Evolutionary conservation across 2,113 vertebrate species (phyloP).

Genomic region (Riparia riparia): DNA sequence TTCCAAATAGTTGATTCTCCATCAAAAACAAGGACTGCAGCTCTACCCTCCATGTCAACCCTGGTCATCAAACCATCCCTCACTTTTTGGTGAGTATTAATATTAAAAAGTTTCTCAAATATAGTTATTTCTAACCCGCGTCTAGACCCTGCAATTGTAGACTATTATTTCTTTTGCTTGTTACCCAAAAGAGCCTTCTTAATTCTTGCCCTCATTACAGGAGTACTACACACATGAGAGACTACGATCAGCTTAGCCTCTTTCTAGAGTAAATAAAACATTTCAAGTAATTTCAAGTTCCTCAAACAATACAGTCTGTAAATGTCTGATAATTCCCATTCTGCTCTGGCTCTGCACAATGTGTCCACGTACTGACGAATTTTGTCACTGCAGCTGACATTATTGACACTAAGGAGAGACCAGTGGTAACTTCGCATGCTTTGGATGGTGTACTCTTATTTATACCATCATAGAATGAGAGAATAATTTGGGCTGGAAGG

Average conservation of each 20-base stretch:
- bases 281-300: neutral
- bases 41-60: neutral
- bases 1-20: neutral
- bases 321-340: neutral
- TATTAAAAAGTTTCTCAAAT: neutral
- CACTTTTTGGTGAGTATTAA: neutral
- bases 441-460: neutral
- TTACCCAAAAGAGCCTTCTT: neutral
- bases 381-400: neutral
- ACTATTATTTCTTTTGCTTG: neutral
- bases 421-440: neutral
- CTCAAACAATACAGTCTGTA: neutral
- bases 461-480: neutral
- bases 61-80: neutral
- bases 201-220: neutral
- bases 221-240: neutral
- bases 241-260: neutral
- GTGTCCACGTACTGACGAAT: neutral
- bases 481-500: neutral
- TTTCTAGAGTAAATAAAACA: neutral
- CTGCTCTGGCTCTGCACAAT: neutral
- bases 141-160: neutral
- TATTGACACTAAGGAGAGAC: neutral
- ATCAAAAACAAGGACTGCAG: neutral
- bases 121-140: neutral